These are phyloP conservation scores for Epirrita christyi DNA, from an alignment of 2,888 invertebrate genomes.

Conservation along the genomic window DNA sequence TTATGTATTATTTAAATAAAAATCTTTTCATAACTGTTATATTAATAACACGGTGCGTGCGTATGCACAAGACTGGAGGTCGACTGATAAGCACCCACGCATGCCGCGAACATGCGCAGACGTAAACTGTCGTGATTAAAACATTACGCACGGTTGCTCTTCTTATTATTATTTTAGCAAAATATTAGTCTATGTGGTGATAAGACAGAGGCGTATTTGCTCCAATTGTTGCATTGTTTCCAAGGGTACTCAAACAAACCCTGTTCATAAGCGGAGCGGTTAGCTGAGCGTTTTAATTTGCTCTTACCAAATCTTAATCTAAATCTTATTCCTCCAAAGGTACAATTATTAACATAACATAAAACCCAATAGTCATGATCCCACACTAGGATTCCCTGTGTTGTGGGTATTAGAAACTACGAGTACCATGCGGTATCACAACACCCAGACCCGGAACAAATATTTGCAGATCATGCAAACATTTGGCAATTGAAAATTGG, in stretches of 20 bases:
- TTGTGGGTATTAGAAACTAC: too few species aligned
- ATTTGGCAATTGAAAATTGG: too few species aligned
- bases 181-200: constrained; percentile 32
- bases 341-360: too few species aligned
- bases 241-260: constrained; percentile 22
- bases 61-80: constrained; percentile 56
- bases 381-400: too few species aligned
- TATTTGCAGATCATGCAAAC: too few species aligned
- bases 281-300: neutral
- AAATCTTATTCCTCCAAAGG: too few species aligned
- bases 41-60: constrained; percentile 17
- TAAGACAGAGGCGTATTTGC: constrained; percentile 29
- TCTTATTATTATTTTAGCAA: constrained; percentile 36
- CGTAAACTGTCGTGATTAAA: constrained; percentile 44
- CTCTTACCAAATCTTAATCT: neutral
- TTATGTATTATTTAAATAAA: neutral
- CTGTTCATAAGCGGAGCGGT: constrained; percentile 1
- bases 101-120: constrained; percentile 52
- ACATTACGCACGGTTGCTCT: constrained; percentile 42
- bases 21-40: constrained; percentile 12
- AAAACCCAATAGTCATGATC: too few species aligned
- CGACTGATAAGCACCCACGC: constrained; percentile 70
- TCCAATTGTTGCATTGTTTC: constrained; percentile 25
- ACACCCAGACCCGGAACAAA: too few species aligned
- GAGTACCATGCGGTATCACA: too few species aligned